These are phyloP conservation scores for Pheosia tremula DNA, from an alignment of 2,888 invertebrate species.

Conservation along the genomic window DNA sequence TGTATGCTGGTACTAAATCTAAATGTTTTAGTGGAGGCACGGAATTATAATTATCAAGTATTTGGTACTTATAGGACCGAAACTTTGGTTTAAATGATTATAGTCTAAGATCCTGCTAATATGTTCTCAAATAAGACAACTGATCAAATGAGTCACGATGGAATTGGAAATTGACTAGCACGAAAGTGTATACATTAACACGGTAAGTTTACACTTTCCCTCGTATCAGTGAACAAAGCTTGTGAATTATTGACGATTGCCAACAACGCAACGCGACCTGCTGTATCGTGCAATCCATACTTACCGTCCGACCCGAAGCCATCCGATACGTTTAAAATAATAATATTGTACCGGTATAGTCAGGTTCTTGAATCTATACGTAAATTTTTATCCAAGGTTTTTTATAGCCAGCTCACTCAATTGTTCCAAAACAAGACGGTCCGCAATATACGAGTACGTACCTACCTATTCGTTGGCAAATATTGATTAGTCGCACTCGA, in stretches of 20 bases:
- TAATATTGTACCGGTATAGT: conserved; percentile 31
- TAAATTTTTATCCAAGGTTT: conserved; percentile 39
- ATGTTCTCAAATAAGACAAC: neutral
- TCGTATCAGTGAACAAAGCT: conserved; percentile 38
- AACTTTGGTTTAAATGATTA: no score
- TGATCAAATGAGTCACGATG: conserved; percentile 13
- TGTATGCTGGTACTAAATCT: no score
- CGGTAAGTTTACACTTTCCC: conserved; percentile 37
- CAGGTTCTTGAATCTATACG: conserved; percentile 30
- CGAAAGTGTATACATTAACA: conserved; percentile 21
- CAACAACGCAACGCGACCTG: conserved; percentile 41
- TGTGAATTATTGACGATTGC: conserved; percentile 51
- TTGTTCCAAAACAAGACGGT: conserved; percentile 32
- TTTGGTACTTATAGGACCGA: no score
- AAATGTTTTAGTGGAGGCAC: no score
- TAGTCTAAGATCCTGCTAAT: neutral
- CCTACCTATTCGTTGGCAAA: conserved; percentile 5
- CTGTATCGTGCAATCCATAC: conserved; percentile 48
- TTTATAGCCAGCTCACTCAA: conserved; percentile 27
- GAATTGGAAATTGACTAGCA: conserved; percentile 13
- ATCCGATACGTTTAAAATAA: conserved; percentile 34
- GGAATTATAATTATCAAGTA: no score
- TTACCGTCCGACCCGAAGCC: conserved; percentile 34
- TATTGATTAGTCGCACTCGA: conserved; percentile 27
- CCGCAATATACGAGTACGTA: conserved; percentile 11